Evolutionary conservation across 2,113 vertebrate genomes (phyloP).

Genomic region (Halcyon senegalensis): DNA sequence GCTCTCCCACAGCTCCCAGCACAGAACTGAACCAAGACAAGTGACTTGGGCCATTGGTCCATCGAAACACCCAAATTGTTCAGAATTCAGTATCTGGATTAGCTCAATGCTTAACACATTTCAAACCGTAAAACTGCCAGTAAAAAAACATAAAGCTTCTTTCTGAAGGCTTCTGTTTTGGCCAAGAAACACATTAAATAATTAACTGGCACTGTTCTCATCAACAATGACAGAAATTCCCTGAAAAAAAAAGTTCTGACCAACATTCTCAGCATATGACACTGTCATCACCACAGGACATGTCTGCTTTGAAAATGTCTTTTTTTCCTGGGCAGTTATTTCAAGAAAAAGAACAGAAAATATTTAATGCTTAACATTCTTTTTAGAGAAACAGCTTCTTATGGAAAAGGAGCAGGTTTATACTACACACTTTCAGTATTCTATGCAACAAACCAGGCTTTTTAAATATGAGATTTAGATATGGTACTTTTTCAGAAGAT

Average conservation of each 20-base stretch:
- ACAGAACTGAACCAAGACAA: neutral
- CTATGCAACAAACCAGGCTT: neutral
- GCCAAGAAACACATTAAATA: neutral
- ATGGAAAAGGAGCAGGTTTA: neutral
- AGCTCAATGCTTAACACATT: neutral
- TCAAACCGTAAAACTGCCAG: neutral
- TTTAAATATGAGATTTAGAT: conserved; percentile 4
- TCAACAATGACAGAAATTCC: neutral
- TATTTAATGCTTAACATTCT: neutral
- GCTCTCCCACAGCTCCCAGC: neutral
- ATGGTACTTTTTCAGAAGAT: conserved; percentile 1
- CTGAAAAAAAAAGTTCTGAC: neutral
- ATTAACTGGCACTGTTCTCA: neutral
- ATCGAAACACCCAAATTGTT: neutral
- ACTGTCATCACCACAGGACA: neutral
- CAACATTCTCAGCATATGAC: neutral
- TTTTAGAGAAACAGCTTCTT: neutral
- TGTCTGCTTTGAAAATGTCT: neutral
- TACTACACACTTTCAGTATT: neutral
- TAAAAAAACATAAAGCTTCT: neutral
- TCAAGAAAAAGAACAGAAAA: neutral
- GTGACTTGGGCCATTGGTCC: neutral
- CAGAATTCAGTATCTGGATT: neutral
- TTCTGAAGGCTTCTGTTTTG: neutral
- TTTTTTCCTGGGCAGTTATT: neutral